Evolutionary conservation across 2,113 vertebrate genomes (phyloP), one percentile per base, ranked within the genome.

Genomic region (Erythrocercus mccallii): DNA sequence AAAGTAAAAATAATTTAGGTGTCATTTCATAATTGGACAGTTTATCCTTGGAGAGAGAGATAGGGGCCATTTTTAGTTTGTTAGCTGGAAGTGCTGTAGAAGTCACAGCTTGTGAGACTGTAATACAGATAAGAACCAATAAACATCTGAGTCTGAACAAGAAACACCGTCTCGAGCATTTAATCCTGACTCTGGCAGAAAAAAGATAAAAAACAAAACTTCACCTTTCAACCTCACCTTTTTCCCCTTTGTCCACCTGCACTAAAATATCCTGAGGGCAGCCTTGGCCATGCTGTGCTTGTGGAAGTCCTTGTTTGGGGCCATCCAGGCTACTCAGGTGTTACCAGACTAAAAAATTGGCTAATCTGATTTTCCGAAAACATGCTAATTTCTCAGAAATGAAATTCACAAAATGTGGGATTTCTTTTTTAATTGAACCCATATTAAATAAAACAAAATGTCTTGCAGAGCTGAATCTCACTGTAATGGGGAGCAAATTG

Each of bases 341-440:
- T 12, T 25, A 56, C 9, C 10, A 85, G 6, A 18, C 0, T 2
- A 31, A 53, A 64, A 57, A 68, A 8, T 6, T 6, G 0, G 17
- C 77, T 20, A 7, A 3, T 20, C 9, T 27, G 31, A 4, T 20
- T 60, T 72, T 37, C 22, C 68, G 47, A 58, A 81, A 62, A 50
- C 6, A 4, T 0, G 0, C 18, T 6, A 12, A 53, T 54, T 65
- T 27, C 48, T 60, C 12, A 10, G n/a, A 79, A 53, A 61, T 7
- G 9, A 44, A 81, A 51, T 17, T 18, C 3, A 23, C 10, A 8
- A 58, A 58, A 69, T 4, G 5, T 13, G 19, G 7, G 8, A 5
- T 18, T 6, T 62, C 66, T 2, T 38, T 47, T 22, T 15, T 42
- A 65, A 58, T 15, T 16, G 6, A 47, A 47, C 22, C 1, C 21